Base-by-base conservation (phyloP, 2,888 invertebrate species). In the Epinotia nisella region DNA sequence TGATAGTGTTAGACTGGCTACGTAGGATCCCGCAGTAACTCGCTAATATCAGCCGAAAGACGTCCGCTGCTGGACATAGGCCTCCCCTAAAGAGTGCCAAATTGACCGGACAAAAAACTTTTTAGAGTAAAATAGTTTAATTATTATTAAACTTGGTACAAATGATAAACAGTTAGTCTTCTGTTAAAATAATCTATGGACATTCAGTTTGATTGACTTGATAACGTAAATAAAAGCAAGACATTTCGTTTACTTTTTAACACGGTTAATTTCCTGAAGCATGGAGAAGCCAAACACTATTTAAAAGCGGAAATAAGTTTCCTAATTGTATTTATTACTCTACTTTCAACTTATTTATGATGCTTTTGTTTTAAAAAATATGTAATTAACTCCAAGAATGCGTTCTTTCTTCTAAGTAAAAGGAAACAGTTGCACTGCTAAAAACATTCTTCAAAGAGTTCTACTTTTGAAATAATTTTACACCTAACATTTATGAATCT, bases 251-350 rank as follows among this genome's bases (percentile, higher is more conserved):
- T 41, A 41, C 60, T 45, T 60, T 45, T 53, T 55, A 60, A 67
- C 55, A 21, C 19, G 15, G 19, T 21, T 64, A 62, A 73, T 69
- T 49, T 69, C 56, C 64, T n/a, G 58, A 35, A 51, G 68, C n/a
- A 39, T 68, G 51, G 9, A 69, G 51, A 24, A 55, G 13, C 68
- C 56, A 58, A 58, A 64, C 68, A 73, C 73, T 69, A 73, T 73
- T 73, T 64, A 64, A 69, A 73, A 69, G 68, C 62, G 41, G 21
- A 68, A 69, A 73, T 58, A 64, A 73, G 58, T 73, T 73, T 53
- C 51, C n/a, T 68, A 59, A 73, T 64, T 68, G 58, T 51, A 73
- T 73, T 73, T 69, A 73, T 69, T 69, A 69, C 68, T 53, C 17
- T 21, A 65, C 64, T 71, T 71, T 59, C 35, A 71, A 65, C 39